Base-by-base conservation (phyloP, 2,888 invertebrate species). In the Celastrina argiolus region DNA sequence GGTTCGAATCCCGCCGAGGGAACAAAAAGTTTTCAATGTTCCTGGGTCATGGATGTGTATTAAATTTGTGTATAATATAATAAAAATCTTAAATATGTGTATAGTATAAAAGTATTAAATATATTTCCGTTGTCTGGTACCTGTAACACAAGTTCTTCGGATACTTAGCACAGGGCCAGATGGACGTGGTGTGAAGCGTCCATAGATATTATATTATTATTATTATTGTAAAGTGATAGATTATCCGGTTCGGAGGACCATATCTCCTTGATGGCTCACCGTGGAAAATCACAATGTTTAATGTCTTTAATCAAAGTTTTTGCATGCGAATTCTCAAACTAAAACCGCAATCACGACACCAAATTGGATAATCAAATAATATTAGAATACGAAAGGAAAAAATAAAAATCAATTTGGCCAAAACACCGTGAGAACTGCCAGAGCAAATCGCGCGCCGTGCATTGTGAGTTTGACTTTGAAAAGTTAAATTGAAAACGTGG, bases 401-500 rank as follows among this genome's bases (percentile, higher is more conserved):
- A 31, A 16, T 39, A 12, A 51, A 56, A 56, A 56, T 26, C 22
- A 16, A 61, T 61, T 61, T 36, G 18, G 2, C 10, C 12, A 39
- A 61, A 58, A 39, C 16, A 36, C 5, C 61, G 61, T 61, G 61
- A 16, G 58, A 58, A 58, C 31, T 45, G 14, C 26, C 14, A 6
- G 3, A 7, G 16, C 18, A 59, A n/a, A 36, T 61, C 36, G 18
- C 1, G 18, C 10, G 18, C 14, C 61, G 61, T 61, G 61, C 36
- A 59, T 59, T 59, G 59, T 31, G 59, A 34, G 10, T 39, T 61
- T 61, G 36, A 61, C 34, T 61, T 61, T 61, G 61, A 61, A 39
- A 61, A 39, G 36, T 61, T 61, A 61, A 61, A 61, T 61, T 61
- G 61, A 61, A 61, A 61, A 61, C 36, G 36, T 22, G 36, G 51